These are phyloP conservation scores for Podabrus alpinus DNA, from an alignment of 2,888 invertebrate genomes.

Conservation along the genomic window DNA sequence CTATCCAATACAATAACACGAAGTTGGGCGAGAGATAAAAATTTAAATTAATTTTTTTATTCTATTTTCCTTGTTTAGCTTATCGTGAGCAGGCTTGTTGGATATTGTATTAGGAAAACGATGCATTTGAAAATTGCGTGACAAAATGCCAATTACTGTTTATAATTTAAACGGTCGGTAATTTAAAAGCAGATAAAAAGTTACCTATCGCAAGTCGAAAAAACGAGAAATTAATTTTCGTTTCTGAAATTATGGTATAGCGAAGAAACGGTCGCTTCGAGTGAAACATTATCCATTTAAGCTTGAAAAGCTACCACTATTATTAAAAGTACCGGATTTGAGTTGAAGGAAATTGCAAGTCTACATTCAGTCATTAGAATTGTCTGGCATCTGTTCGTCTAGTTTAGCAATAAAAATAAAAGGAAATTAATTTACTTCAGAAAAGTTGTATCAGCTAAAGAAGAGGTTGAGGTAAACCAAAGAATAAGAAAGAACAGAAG, in stretches of 20 bases:
- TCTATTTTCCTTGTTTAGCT: not conserved
- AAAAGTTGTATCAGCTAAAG: too few species aligned
- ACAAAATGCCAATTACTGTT: constrained; percentile 5
- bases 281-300: not conserved
- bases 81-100: not conserved
- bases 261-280: not conserved
- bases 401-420: not conserved
- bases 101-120: not conserved
- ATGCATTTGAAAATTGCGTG: constrained; percentile 9
- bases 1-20: not conserved
- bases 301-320: not conserved
- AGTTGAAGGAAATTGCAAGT: not conserved
- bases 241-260: not conserved
- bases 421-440: not conserved
- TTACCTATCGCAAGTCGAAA: not conserved
- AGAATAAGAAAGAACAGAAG: too few species aligned
- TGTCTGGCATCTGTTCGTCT: not conserved
- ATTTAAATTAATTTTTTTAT: not conserved
- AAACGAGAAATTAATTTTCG: not conserved
- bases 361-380: not conserved
- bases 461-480: too few species aligned
- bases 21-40: not conserved
- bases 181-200: not conserved
- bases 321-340: not conserved
- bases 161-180: not conserved